Evolutionary conservation across 2,888 invertebrate species (phyloP), one percentile per base, ranked within the genome.

Genomic region (Mythimna vitellina): DNA sequence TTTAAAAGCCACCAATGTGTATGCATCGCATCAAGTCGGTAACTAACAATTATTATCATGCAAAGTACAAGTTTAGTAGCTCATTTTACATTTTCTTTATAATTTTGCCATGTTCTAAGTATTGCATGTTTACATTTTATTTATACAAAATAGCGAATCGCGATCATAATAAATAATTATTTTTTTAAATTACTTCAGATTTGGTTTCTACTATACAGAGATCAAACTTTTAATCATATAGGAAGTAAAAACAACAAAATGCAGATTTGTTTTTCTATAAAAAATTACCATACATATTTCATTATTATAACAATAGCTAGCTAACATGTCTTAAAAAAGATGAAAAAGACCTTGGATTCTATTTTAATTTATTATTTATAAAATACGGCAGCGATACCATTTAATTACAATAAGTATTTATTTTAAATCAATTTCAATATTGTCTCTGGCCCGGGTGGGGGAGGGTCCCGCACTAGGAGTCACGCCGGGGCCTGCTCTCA

Each of bases 401-500:
- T 93, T 94, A 92, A 95, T 95, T 95, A 96, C 94, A 95, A 93
- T 95, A 94, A 93, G 94, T 95, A 94, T 95, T 94, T 93, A 93
- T 93, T 93, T 93, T 93, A 94, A 94, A 94, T 94, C 94, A 96
- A 95, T 96, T 96, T 96, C 92, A 95, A 96, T 96, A 96, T 94
- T 93, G 96, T 96, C 96, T 95, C 93, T 95, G 92, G 91, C 93
- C 93, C 92, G 81, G 93, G 81, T 92, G 91, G 89, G 83, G 38
- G 29, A 78, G 80, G 92, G 92, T n/a, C 91, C 85, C 83, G 88
- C 92, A 91, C 92, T 90, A 88, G 84, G 87, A 84, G 81, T 88
- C 87, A 89, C 90, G 85, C 87, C 86, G 89, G 89, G 88, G 89
- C 91, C 89, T 86, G 88, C 91, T 89, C 89, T 88, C 90, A 89